phyloP scores from a whole-genome alignment of 2,888 invertebrate species.

The Netelia inedita region DNA sequence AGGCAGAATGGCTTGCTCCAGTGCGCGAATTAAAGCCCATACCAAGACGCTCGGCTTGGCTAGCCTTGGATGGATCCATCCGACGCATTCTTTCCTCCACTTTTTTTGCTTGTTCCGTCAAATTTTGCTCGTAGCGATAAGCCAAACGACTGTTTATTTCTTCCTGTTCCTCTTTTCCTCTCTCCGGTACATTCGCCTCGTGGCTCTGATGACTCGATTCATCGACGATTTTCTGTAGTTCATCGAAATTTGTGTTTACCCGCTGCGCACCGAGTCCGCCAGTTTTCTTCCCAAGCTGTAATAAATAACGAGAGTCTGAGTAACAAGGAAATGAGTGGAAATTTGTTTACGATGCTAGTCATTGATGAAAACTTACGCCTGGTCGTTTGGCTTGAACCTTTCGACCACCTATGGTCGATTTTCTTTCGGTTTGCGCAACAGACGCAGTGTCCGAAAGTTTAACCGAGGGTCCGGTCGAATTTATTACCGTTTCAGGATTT shows the following conservation, averaged over 20 bases:
- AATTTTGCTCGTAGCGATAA: slow-evolving; percentile 89
- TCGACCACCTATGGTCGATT: slow-evolving; percentile 90
- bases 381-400: slow-evolving; percentile 90
- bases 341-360: neutral
- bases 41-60: slow-evolving; percentile 96
- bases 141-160: slow-evolving; percentile 89
- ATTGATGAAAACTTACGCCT: slow-evolving; percentile 86
- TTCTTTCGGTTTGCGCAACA: slow-evolving; percentile 84
- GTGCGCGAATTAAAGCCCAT: slow-evolving; percentile 92
- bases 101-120: slow-evolving; percentile 89
- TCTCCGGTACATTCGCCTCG: slow-evolving; percentile 81
- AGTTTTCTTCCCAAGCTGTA: slow-evolving; percentile 93
- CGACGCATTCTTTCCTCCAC: slow-evolving; percentile 91
- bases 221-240: slow-evolving; percentile 96
- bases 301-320: slow-evolving; percentile 43
- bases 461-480: slow-evolving; percentile 78
- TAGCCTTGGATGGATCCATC: slow-evolving; percentile 93
- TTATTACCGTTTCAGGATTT: slow-evolving; percentile 62
- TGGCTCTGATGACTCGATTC: slow-evolving; percentile 87
- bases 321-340: neutral
- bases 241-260: slow-evolving; percentile 97
- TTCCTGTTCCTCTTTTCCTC: slow-evolving; percentile 90
- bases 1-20: slow-evolving; percentile 93
- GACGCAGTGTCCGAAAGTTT: slow-evolving; percentile 77
- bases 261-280: slow-evolving; percentile 97